Conservation (phyloP, 1,140 invertebrate species). For the Orius insidiosus region DNA sequence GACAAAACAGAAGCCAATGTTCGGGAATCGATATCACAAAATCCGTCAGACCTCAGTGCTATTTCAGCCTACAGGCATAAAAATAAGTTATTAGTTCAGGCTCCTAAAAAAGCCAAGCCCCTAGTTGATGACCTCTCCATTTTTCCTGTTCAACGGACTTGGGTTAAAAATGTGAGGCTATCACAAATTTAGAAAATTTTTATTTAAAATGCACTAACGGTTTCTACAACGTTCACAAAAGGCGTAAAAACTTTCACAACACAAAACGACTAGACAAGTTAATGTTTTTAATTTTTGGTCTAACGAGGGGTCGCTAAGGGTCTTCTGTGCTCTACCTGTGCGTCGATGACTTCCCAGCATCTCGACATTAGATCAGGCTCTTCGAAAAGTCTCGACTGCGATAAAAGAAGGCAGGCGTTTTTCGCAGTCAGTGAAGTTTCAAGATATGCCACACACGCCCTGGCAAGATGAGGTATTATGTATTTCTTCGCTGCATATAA, state of each 20-base stretch:
- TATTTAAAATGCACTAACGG: too few relatives aligned
- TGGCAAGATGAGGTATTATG: constrained; percentile 76
- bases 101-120: neutral
- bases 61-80: constrained; percentile 62
- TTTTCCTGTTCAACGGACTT: neutral
- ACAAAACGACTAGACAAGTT: too few relatives aligned
- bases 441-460: constrained; percentile 83
- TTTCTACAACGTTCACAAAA: too few relatives aligned
- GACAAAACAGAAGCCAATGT: constrained; percentile 74
- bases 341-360: constrained; percentile 91
- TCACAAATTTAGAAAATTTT: too few relatives aligned
- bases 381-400: constrained; percentile 78
- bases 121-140: too few relatives aligned
- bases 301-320: too few relatives aligned
- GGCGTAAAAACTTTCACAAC: too few relatives aligned
- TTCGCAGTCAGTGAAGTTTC: constrained; percentile 84
- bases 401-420: constrained; percentile 79
- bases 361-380: constrained; percentile 83
- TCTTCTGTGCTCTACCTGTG: constrained; percentile 39
- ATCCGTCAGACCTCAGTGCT: constrained; percentile 81
- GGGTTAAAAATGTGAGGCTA: too few relatives aligned
- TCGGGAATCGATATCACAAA: constrained; percentile 77
- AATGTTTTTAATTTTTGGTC: too few relatives aligned
- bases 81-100: neutral
- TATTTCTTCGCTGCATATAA: constrained; percentile 87